Conservation (phyloP, 2,113 vertebrate genomes). For the Onychorhynchus coronatus region DNA sequence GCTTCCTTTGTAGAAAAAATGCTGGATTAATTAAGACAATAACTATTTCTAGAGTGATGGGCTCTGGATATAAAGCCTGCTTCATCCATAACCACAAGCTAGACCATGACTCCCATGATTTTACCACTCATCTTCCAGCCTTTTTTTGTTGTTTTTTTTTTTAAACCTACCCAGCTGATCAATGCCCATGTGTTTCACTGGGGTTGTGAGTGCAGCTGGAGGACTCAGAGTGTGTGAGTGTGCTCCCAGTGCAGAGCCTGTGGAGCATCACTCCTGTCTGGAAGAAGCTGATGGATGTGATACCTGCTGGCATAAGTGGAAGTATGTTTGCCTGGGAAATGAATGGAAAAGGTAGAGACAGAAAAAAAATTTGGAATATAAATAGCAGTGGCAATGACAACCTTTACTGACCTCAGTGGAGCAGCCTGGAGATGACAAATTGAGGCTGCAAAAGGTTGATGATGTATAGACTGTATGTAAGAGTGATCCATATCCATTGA, state of each 20-base stretch:
- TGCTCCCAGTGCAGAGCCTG: not conserved
- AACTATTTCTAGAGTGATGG: not conserved
- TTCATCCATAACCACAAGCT: not conserved
- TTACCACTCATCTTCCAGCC: not conserved
- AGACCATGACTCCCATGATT: not conserved
- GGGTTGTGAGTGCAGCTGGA: not conserved
- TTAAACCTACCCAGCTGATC: not conserved
- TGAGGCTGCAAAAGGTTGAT: not conserved
- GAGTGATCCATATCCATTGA: not conserved
- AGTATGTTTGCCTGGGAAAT: constrained; percentile 19
- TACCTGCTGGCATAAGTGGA: constrained; percentile 37
- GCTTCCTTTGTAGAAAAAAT: not conserved
- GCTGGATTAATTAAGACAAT: not conserved
- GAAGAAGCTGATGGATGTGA: constrained; percentile 28
- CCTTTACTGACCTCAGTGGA: constrained; percentile 47
- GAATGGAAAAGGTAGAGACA: not conserved
- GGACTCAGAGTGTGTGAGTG: not conserved
- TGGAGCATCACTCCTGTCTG: not conserved
- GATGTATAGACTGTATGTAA: constrained; percentile 38
- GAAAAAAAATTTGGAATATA: constrained; percentile 50
- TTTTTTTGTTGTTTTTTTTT: not conserved
- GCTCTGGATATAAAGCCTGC: not conserved
- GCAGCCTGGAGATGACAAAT: constrained; percentile 33
- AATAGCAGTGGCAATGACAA: constrained; percentile 28
- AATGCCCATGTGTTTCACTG: not conserved